Evolutionary conservation across 1,140 invertebrate species (phyloP), one percentile per base, ranked within the genome.

Genomic region (Aphaenogaster rudis): DNA sequence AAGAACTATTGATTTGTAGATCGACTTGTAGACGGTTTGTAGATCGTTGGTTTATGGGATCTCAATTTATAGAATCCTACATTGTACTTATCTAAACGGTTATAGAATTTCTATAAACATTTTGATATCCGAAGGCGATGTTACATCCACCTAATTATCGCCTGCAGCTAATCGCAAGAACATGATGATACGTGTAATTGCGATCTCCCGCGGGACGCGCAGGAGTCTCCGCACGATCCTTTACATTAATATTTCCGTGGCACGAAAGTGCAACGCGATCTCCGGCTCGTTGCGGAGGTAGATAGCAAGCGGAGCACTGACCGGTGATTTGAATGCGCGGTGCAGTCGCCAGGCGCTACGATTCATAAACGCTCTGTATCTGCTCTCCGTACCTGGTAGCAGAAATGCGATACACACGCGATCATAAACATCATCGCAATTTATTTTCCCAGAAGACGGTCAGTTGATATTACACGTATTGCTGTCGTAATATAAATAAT

Each of bases 301-400:
- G 52, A 69, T 57, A 69, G 21, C 76, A 17, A 57, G 39, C 76
- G 88, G 88, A 76, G 76, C 86, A 81, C 57, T 89, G 87, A 87
- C 86, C 89, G 80, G 91, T 90, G 93, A 94, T 92, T 92, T 92
- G 90, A 92, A 94, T 91, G 92, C 93, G 59, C 74, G 93, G 72
- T 77, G 84, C 77, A 42, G 52, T 72, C 76, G 86, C 86, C 64
- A 86, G 85, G 64, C 76, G 33, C 54, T 72, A 33, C 71, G 71
- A 54, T 87, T 63, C 36, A 39, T 81, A 61, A 87, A 76, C 85
- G 78, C 21, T 15, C 54, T 42, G 77, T 84, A 69, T 67, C 48
- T 48, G 21, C 50, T 52, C 39, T 45, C 64, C n/a, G 4, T 67
- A 59, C 69, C 28, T 61, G 54, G 21, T 71, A 33, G 45, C 67